A percentile compares a stretch with the other conserved stretches of the same genome.
Conservation (phyloP, 2,888 invertebrate species). For the Graphium colonna region DNA sequence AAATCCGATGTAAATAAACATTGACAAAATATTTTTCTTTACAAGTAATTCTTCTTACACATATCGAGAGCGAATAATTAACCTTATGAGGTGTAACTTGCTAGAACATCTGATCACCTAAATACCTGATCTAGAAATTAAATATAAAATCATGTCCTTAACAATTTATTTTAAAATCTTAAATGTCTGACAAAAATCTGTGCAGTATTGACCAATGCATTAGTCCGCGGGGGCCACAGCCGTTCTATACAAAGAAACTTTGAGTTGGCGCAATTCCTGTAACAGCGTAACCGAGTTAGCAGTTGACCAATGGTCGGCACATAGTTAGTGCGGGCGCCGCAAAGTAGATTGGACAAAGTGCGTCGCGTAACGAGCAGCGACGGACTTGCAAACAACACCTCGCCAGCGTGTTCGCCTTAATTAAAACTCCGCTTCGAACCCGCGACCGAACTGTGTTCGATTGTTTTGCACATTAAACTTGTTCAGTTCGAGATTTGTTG, state of each 20-base stretch:
- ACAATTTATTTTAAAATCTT: too few relatives aligned
- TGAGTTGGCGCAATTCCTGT: constrained; percentile 8
- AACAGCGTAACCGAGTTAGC: constrained; percentile 16
- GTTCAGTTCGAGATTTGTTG: background rate
- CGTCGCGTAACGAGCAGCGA: constrained; percentile 31
- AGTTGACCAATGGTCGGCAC: constrained; percentile 7
- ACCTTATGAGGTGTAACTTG: too few relatives aligned
- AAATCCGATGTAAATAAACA: too few relatives aligned
- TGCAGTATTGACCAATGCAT: background rate
- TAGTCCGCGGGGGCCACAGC: background rate
- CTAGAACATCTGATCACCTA: too few relatives aligned
- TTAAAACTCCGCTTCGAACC: constrained; percentile 27
- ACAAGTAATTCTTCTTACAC: too few relatives aligned
- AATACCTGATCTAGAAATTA: too few relatives aligned
- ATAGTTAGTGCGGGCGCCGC: constrained; percentile 26
- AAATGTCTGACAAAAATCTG: too few relatives aligned
- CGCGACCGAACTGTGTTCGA: background rate
- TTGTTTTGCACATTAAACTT: background rate
- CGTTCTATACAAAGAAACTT: constrained; percentile 6
- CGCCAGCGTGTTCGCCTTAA: constrained; percentile 28
- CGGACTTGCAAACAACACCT: constrained; percentile 30
- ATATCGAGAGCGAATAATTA: too few relatives aligned
- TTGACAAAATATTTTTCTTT: too few relatives aligned
- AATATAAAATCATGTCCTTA: too few relatives aligned
- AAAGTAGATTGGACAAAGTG: constrained; percentile 46